These are phyloP conservation scores for Callosobruchus maculatus DNA, from an alignment of 2,888 invertebrate genomes.

Conservation along the genomic window DNA sequence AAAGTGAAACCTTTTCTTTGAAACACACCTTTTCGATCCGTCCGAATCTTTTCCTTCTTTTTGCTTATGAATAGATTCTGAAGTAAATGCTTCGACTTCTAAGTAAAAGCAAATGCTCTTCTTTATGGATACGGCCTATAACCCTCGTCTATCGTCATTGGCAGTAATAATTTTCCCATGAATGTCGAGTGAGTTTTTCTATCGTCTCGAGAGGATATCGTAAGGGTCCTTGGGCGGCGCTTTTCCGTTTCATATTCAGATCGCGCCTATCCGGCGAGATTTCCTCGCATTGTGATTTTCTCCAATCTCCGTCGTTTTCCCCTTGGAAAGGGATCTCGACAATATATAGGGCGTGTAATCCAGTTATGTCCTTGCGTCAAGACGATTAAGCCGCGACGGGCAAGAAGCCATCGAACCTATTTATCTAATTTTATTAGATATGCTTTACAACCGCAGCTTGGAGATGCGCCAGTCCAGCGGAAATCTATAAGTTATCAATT, in stretches of 20 bases:
- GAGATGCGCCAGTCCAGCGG: neutral
- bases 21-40: too few species aligned
- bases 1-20: too few species aligned
- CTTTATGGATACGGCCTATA: too few species aligned
- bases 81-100: too few species aligned
- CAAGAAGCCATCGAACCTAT: neutral
- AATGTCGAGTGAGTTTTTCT: too few species aligned
- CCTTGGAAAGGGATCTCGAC: neutral
- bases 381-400: neutral
- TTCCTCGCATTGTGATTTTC: neutral
- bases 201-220: neutral
- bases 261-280: neutral
- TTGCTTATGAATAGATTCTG: too few species aligned
- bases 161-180: too few species aligned
- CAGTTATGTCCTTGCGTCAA: neutral
- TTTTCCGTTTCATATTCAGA: neutral
- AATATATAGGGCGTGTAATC: neutral
- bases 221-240: neutral
- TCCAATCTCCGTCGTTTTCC: neutral
- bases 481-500: neutral
- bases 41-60: too few species aligned
- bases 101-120: too few species aligned
- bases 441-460: neutral
- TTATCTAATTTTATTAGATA: neutral
- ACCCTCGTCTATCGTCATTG: too few species aligned